Evolutionary conservation across 2,113 vertebrate genomes (phyloP).

Genomic region (Todiramphus saurophagus): DNA sequence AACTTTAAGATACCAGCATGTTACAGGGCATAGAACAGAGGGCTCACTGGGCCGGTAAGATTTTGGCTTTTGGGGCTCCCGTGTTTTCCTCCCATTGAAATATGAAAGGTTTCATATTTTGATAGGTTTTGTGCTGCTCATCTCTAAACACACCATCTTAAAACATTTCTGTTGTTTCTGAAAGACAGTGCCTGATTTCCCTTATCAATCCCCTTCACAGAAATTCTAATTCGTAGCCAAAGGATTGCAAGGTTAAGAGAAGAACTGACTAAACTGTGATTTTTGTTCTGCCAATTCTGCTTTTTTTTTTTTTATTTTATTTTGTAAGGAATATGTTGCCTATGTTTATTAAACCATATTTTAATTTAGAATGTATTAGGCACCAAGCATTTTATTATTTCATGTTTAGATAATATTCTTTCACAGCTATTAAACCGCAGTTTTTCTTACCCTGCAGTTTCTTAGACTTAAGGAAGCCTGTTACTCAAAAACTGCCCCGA

Average conservation of each 20-base stretch:
- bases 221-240: constrained; percentile 66
- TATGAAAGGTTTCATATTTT: constrained; percentile 23
- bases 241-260: constrained; percentile 63
- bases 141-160: constrained; percentile 41
- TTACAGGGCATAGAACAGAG: not conserved
- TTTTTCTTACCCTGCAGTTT: constrained; percentile 41
- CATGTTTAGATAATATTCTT: not conserved
- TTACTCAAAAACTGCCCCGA: constrained; percentile 42
- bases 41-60: not conserved
- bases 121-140: constrained; percentile 29
- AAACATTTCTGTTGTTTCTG: constrained; percentile 27
- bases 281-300: constrained; percentile 65
- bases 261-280: constrained; percentile 71
- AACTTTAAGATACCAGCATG: not conserved
- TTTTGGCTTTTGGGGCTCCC: not conserved
- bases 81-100: not conserved
- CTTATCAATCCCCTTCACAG: constrained; percentile 60
- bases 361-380: constrained; percentile 58
- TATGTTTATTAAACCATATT: constrained; percentile 59
- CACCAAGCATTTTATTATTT: constrained; percentile 37
- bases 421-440: not conserved
- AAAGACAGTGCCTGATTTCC: constrained; percentile 53
- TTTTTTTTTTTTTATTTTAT: not conserved
- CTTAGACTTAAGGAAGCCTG: constrained; percentile 21
- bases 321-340: constrained; percentile 43